phyloP scores from a whole-genome alignment of 2,888 invertebrate species.

The Ornithoptera priamus region DNA sequence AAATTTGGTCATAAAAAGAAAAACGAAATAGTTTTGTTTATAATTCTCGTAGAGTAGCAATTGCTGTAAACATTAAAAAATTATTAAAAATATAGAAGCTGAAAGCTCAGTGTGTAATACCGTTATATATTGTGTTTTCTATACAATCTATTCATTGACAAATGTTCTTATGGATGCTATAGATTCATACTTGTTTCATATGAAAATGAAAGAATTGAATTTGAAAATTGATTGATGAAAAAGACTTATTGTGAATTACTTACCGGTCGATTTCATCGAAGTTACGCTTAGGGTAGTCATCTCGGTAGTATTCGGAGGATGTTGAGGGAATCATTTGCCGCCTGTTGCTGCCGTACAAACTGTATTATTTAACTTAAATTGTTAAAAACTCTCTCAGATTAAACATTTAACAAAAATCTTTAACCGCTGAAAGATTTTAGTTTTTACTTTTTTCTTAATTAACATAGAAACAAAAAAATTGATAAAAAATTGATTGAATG shows the following conservation, averaged over 20 bases:
- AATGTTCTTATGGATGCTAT: too few relatives aligned
- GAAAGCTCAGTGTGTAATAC: too few relatives aligned
- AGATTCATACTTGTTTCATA: too few relatives aligned
- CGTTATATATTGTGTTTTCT: too few relatives aligned
- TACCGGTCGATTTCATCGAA: constrained; percentile 82
- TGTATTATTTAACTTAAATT: background rate
- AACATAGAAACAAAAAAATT: too few relatives aligned
- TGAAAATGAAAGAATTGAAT: too few relatives aligned
- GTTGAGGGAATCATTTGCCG: constrained; percentile 57
- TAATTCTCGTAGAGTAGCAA: background rate
- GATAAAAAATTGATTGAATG: too few relatives aligned
- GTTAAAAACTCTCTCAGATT: background rate
- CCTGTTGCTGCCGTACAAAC: constrained; percentile 48
- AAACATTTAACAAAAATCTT: too few relatives aligned
- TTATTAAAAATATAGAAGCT: too few relatives aligned
- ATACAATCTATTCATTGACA: too few relatives aligned
- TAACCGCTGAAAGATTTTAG: background rate
- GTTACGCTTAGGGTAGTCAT: constrained; percentile 69
- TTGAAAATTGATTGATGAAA: background rate
- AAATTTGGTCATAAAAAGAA: background rate
- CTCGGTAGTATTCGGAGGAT: constrained; percentile 58
- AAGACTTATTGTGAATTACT: constrained; percentile 32
- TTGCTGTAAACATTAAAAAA: too few relatives aligned
- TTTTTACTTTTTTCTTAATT: background rate
- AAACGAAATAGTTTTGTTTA: background rate